Base-by-base conservation (phyloP, 2,888 invertebrate genomes). In the Dermolepida albohirtum region DNA sequence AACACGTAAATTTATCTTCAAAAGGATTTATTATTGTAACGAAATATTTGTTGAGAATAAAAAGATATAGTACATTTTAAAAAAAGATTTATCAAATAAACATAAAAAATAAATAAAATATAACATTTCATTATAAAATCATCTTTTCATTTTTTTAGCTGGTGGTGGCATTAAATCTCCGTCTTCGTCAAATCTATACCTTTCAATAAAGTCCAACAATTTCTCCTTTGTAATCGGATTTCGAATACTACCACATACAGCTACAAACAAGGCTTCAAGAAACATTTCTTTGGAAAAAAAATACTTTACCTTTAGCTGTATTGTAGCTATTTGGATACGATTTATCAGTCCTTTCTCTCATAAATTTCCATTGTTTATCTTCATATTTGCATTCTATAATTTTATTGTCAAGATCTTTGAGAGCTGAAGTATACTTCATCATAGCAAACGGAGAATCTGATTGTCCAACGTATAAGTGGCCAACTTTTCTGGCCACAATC, bases 281-380 rank as follows among this genome's bases (percentile, higher is more conserved):
- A 77, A 76, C 16, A 52, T 12, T 27, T 6, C 10, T 16, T 51
- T 17, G 7, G 7, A 27, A 27, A 5, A 1, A 51, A 2, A n/a
- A n/a, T 2, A 22, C 49, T n/a, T 81, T 83, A 94, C 94, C 90
- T 76, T 85, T 80, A 2, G 97, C 98, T 8, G 99, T 99, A 6
- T 86, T 88, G 73, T 82, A 91, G 73, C 94, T 92, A 83, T 99
- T 99, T 0, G 99, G 98, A 82, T 90, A 94, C 0, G 96, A 95
- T 84, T 99, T 99, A 83, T 99, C 99, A 0, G 94, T 96, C 73
- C 99, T 86, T 81, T 97, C 95, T 67, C 98, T 88, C 95, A 99
- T 94, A 80, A 94, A 97, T 62, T 91, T 88, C 99, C 99, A 99
- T 72, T 89, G 85, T 41, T 89, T 87, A 72, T 90, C 88, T 71